phyloP scores from a whole-genome alignment of 2,888 invertebrate genomes.

The Dryadula phaetusa region DNA sequence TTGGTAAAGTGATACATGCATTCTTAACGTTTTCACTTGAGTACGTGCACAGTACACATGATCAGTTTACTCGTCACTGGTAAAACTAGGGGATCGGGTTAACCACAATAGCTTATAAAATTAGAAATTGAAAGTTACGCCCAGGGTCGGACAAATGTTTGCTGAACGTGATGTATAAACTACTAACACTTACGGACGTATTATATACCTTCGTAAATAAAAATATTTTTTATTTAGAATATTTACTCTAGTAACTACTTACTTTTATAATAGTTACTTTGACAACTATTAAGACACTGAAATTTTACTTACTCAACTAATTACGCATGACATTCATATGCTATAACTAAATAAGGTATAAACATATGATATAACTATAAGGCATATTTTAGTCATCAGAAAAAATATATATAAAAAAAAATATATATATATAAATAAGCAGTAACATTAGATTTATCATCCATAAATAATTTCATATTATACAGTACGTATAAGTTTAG shows the following conservation, averaged over 20 bases:
- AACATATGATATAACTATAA: too few relatives aligned
- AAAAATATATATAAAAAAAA: too few relatives aligned
- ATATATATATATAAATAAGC: neutral
- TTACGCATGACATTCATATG: too few relatives aligned
- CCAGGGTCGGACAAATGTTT: slow-evolving; percentile 67
- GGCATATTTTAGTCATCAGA: too few relatives aligned
- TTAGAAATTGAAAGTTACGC: slow-evolving; percentile 77
- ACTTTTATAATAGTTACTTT: too few relatives aligned
- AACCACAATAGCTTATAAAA: slow-evolving; percentile 71
- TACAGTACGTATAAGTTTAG: neutral
- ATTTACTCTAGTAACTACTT: too few relatives aligned
- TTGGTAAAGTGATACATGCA: slow-evolving; percentile 44
- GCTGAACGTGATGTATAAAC: slow-evolving; percentile 62
- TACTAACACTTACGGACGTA: slow-evolving; percentile 17
- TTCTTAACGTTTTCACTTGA: slow-evolving; percentile 47
- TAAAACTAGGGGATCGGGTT: slow-evolving; percentile 59
- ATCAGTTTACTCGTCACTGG: slow-evolving; percentile 43
- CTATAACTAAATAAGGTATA: too few relatives aligned
- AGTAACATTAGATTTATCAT: neutral
- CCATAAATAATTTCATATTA: neutral
- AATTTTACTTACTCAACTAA: too few relatives aligned
- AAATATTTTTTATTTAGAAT: neutral
- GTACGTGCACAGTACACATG: slow-evolving; percentile 44
- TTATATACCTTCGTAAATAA: neutral
- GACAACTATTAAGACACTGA: too few relatives aligned